Conservation (phyloP, 1,140 invertebrate genomes). For the Drosophila melanogaster region DNA sequence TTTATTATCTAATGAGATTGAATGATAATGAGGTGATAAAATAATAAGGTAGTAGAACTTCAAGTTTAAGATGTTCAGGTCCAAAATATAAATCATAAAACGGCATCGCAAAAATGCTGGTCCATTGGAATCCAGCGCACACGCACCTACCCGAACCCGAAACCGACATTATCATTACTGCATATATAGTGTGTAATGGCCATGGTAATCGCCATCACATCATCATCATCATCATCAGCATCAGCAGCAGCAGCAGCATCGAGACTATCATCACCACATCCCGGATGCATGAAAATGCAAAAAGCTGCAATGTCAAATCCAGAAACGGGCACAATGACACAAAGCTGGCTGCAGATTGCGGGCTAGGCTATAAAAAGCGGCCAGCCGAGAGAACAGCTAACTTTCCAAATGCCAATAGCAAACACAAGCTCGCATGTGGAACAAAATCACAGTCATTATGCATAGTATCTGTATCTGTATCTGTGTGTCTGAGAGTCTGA, state of each 20-base stretch:
- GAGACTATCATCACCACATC: constrained; percentile 9
- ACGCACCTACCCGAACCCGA: constrained; percentile 14
- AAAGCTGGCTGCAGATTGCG: constrained; percentile 52
- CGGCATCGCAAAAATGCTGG: constrained; percentile 8
- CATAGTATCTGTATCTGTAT: constrained; percentile 52
- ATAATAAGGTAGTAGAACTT: too few species aligned
- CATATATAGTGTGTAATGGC: constrained; percentile 21
- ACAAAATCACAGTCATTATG: constrained; percentile 67
- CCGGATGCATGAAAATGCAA: constrained; percentile 63
- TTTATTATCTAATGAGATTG: too few species aligned
- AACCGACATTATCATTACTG: constrained; percentile 22
- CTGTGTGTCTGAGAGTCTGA: constrained; percentile 5
- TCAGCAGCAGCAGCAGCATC: not conserved
- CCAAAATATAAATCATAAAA: constrained; percentile 5
- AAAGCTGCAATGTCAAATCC: constrained; percentile 68
- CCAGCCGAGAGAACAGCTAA: constrained; percentile 45
- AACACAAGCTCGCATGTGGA: constrained; percentile 9
- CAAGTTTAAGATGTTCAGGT: not conserved
- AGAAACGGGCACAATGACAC: constrained; percentile 68
- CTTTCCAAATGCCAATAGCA: constrained; percentile 71
- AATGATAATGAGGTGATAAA: too few species aligned
- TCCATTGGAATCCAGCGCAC: constrained; percentile 3
- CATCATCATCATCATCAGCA: constrained; percentile 38
- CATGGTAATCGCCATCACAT: constrained; percentile 25
- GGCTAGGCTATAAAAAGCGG: constrained; percentile 48